Evolutionary conservation across 2,113 vertebrate genomes (phyloP).

Genomic region (Tetrao urogallus): DNA sequence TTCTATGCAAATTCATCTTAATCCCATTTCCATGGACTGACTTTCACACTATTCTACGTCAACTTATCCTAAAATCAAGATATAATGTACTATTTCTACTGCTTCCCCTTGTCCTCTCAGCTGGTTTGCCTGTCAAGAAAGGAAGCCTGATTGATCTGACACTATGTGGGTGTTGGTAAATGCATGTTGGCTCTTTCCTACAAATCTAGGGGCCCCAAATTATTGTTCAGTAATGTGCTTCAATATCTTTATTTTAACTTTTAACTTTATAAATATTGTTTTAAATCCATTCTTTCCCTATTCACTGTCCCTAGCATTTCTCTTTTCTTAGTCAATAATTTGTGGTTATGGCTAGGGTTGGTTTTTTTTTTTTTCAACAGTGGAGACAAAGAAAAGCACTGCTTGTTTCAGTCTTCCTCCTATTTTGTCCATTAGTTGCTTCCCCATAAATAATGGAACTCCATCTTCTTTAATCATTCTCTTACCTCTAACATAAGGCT

Average conservation of each 20-base stretch:
- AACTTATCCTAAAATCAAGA: background rate
- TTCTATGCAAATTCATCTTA: background rate
- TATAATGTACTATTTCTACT: background rate
- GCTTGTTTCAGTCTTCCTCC: slow-evolving; percentile 20
- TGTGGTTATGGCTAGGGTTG: background rate
- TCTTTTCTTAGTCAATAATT: background rate
- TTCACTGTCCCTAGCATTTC: background rate
- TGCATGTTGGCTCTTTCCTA: background rate
- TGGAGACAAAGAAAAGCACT: slow-evolving; percentile 12
- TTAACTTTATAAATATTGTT: background rate
- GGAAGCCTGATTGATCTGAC: background rate
- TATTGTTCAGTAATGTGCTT: background rate
- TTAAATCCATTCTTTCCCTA: background rate
- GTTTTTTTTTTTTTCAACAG: background rate
- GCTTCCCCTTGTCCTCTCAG: background rate
- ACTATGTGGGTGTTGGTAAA: background rate
- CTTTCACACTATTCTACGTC: background rate
- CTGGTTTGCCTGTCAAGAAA: background rate
- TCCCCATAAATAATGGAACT: slow-evolving; percentile 58
- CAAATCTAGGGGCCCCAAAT: background rate
- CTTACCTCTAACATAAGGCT: slow-evolving; percentile 16
- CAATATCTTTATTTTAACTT: background rate
- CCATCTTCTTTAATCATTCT: slow-evolving; percentile 11
- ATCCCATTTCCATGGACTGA: background rate
- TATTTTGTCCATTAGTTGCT: slow-evolving; percentile 46